Evolutionary conservation across 2,888 invertebrate species (phyloP).

Genomic region (Idaea biselata): DNA sequence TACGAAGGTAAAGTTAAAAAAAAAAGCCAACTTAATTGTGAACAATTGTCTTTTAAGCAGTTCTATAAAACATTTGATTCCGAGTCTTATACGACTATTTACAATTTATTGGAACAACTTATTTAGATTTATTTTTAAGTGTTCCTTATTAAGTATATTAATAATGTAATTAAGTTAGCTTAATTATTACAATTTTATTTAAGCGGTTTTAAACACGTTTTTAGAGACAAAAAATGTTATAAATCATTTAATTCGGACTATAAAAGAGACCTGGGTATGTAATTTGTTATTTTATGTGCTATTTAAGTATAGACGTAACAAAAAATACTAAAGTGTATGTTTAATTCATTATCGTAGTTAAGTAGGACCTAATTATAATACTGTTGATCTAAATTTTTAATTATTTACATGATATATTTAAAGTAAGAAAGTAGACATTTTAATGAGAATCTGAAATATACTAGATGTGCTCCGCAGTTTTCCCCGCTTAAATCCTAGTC

Average conservation of each 20-base stretch:
- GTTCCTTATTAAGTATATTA: too few relatives aligned
- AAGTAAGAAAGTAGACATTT: neutral
- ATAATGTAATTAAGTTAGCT: too few relatives aligned
- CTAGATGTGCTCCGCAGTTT: too few relatives aligned
- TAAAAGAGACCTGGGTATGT: neutral
- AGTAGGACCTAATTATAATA: slow-evolving; percentile 20
- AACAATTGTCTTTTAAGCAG: neutral
- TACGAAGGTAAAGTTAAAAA: neutral
- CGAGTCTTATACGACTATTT: neutral
- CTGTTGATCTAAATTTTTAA: slow-evolving; percentile 15
- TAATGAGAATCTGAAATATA: neutral
- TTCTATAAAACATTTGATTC: neutral
- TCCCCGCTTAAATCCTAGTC: too few relatives aligned
- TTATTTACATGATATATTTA: neutral
- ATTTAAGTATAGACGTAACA: neutral
- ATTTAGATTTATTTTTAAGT: neutral
- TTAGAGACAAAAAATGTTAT: too few relatives aligned
- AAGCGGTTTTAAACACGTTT: too few relatives aligned
- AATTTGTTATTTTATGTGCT: neutral
- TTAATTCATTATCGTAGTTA: slow-evolving; percentile 5
- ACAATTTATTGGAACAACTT: neutral
- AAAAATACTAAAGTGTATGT: slow-evolving; percentile 3
- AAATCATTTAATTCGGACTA: too few relatives aligned
- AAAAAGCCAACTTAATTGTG: neutral
- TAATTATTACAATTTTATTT: too few relatives aligned